phyloP scores from a whole-genome alignment of 2,797 vertebrate species.

The Parambassis ranga region DNA sequence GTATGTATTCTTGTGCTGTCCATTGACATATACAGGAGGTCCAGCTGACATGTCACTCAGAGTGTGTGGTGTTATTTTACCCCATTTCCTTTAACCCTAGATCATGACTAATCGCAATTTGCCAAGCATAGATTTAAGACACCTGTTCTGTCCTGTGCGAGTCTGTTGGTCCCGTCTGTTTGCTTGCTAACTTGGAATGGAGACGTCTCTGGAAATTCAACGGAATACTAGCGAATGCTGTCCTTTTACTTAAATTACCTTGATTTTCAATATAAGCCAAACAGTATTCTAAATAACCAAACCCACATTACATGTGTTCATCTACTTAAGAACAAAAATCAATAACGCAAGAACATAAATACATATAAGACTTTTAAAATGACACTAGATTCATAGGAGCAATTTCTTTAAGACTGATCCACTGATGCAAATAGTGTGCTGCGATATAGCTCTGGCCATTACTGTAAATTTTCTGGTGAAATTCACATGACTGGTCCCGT shows the following conservation, averaged over 20 bases:
- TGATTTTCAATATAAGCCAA: conserved; percentile 60
- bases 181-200: conserved; percentile 64
- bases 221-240: conserved; percentile 54
- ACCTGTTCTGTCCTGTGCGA: conserved; percentile 74
- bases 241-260: conserved; percentile 46
- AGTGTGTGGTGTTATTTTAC: conserved; percentile 75
- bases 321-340: conserved; percentile 63
- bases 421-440: conserved; percentile 56
- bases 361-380: conserved; percentile 78
- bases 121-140: conserved; percentile 71
- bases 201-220: conserved; percentile 52
- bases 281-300: conserved; percentile 66
- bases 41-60: conserved; percentile 81
- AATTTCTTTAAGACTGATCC: conserved; percentile 68
- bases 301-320: conserved; percentile 72
- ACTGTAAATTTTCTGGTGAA: conserved; percentile 54
- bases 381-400: conserved; percentile 72
- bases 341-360: conserved; percentile 78
- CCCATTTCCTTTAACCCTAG: conserved; percentile 76
- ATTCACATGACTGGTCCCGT: conserved; percentile 76
- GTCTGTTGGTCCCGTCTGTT: conserved; percentile 59
- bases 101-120: conserved; percentile 82
- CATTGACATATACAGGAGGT: conserved; percentile 53
- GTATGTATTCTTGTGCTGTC: conserved; percentile 30
- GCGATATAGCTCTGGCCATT: conserved; percentile 43